Conservation (phyloP, 1,140 invertebrate species). For the Drosophila bifasciata region DNA sequence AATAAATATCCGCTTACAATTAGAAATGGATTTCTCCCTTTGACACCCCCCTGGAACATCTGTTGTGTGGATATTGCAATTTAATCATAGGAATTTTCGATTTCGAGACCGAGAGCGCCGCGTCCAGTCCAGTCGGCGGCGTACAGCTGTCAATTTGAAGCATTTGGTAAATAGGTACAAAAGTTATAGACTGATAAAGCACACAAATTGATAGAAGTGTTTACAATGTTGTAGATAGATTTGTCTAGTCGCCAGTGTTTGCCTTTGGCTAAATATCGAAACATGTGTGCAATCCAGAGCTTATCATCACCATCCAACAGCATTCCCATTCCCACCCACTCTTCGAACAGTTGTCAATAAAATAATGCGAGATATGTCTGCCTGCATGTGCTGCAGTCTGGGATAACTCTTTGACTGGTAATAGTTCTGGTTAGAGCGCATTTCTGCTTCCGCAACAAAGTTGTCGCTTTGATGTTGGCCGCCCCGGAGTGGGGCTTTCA, state of each 20-base stretch:
- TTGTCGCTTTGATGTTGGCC: slow-evolving; percentile 69
- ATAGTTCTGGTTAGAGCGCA: slow-evolving; percentile 28
- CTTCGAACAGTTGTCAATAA: slow-evolving; percentile 29
- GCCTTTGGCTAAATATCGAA: slow-evolving; percentile 48
- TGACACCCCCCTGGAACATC: slow-evolving; percentile 40
- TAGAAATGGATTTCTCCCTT: slow-evolving; percentile 6
- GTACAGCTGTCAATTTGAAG: slow-evolving; percentile 77
- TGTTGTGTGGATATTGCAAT: slow-evolving; percentile 60
- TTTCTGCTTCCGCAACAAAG: slow-evolving; percentile 61
- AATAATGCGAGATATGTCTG: slow-evolving; percentile 47
- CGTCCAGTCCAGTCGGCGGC: not conserved
- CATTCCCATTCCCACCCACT: slow-evolving; percentile 21
- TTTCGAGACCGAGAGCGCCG: slow-evolving; percentile 23
- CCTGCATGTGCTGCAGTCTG: slow-evolving; percentile 7
- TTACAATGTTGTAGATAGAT: slow-evolving; percentile 55
- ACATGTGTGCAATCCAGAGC: slow-evolving; percentile 58
- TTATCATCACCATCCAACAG: slow-evolving; percentile 30
- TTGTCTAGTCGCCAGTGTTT: slow-evolving; percentile 43
- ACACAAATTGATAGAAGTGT: slow-evolving; percentile 62
- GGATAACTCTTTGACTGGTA: slow-evolving; percentile 2
- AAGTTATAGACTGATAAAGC: slow-evolving; percentile 51
- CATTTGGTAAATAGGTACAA: slow-evolving; percentile 67
- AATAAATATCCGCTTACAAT: slow-evolving; percentile 64
- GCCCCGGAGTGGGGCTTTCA: slow-evolving; percentile 48
- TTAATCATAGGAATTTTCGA: slow-evolving; percentile 54